Percentiles rank a stretch among this genome's conserved stretches.
Conservation (phyloP, 2,888 invertebrate genomes). For the Aporophyla nigra region DNA sequence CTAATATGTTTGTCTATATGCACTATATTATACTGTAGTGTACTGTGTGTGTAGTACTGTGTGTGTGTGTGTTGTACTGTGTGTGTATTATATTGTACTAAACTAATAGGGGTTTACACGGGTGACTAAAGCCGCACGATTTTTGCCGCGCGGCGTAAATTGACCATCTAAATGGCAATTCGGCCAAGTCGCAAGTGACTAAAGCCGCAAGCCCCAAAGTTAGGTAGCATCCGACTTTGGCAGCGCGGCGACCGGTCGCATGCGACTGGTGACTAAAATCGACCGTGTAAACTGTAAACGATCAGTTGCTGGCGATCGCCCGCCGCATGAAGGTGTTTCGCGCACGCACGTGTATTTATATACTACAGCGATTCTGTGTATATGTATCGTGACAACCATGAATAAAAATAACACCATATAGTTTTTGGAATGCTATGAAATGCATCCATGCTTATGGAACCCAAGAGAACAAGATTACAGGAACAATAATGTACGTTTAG, state of each 20-base stretch:
- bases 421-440: constrained; percentile 68
- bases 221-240: constrained; percentile 74
- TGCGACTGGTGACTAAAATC: constrained; percentile 71
- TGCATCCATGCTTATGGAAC: constrained; percentile 65
- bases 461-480: constrained; percentile 69
- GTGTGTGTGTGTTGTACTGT: no score
- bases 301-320: constrained; percentile 59
- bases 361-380: constrained; percentile 55
- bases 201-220: constrained; percentile 75
- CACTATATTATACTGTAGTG: no score
- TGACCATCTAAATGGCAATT: constrained; percentile 71
- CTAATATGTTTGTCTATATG: background rate
- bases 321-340: constrained; percentile 43
- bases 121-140: constrained; percentile 73
- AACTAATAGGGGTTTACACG: constrained; percentile 53
- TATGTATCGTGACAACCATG: constrained; percentile 59
- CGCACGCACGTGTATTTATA: constrained; percentile 66
- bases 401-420: constrained; percentile 66
- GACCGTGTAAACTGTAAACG: constrained; percentile 62
- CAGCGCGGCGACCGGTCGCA: constrained; percentile 73
- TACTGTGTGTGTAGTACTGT: no score
- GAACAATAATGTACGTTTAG: constrained; percentile 67
- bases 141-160: constrained; percentile 64
- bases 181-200: constrained; percentile 71
- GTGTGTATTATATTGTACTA: no score